phyloP scores from a whole-genome alignment of 2,888 invertebrate species.

The Apotomis capreana region DNA sequence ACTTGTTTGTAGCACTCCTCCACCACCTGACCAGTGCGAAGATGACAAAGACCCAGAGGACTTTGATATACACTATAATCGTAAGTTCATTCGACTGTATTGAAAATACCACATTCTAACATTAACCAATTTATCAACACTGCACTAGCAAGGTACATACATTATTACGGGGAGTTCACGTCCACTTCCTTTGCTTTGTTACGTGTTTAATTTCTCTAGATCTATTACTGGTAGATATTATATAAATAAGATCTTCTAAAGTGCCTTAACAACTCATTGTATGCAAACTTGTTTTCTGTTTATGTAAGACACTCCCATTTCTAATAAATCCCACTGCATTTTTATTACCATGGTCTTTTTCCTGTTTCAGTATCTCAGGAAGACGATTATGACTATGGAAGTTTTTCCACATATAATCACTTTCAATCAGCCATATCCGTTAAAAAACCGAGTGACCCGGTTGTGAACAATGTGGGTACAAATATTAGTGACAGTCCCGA shows the following conservation, averaged over 20 bases:
- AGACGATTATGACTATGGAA: conserved; percentile 70
- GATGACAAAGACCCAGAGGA: conserved; percentile 84
- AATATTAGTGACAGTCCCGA: conserved; percentile 8
- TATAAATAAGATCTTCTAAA: neutral
- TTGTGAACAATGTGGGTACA: conserved; percentile 21
- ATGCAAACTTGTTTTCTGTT: conserved; percentile 1
- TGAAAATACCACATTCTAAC: conserved; percentile 5
- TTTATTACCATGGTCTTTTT: conserved; percentile 40
- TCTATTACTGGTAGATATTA: neutral
- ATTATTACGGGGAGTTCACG: conserved; percentile 12
- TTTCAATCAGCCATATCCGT: conserved; percentile 53
- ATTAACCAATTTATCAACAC: conserved; percentile 1
- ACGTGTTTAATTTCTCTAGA: conserved; percentile 22
- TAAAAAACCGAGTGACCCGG: conserved; percentile 35
- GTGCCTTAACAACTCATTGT: neutral
- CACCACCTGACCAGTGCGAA: conserved; percentile 86
- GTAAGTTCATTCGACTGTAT: conserved; percentile 60
- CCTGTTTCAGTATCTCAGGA: conserved; percentile 73
- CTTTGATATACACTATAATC: conserved; percentile 73
- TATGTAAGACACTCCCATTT: neutral
- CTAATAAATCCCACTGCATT: neutral
- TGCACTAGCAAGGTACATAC: neutral
- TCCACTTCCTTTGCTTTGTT: conserved; percentile 12
- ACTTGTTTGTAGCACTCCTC: conserved; percentile 86
- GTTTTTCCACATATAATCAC: conserved; percentile 63